A percentile compares a stretch with the other conserved stretches of the same genome.
These are phyloP conservation scores for Meriones psammophilus DNA, from an alignment of 2,797 vertebrate genomes.

Conservation along the genomic window DNA sequence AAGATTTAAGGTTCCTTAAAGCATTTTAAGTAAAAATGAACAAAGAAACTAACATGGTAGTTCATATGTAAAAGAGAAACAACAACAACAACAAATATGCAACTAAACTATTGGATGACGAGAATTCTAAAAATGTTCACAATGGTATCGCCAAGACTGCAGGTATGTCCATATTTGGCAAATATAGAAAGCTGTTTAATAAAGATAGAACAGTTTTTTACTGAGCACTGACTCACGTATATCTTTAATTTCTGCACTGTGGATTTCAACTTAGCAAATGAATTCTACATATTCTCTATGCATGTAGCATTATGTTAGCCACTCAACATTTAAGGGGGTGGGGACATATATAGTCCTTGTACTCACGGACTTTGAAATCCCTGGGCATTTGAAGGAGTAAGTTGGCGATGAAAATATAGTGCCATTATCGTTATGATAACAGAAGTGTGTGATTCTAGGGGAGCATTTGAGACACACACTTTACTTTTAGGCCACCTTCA, in stretches of 20 bases:
- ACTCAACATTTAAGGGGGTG: background rate
- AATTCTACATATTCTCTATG: background rate
- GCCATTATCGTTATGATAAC: background rate
- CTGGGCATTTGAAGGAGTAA: background rate
- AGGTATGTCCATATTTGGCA: background rate
- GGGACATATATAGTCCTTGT: background rate
- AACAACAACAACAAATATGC: background rate
- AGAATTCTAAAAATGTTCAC: background rate
- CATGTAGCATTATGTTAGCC: background rate
- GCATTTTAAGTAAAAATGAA: background rate
- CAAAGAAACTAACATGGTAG: too few relatives aligned
- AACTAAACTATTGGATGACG: background rate
- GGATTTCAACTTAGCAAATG: constrained; percentile 23
- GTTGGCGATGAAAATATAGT: background rate
- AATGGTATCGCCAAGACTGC: background rate
- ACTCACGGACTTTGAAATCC: background rate
- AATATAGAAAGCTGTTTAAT: background rate
- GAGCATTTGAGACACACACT: background rate
- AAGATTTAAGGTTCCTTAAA: background rate
- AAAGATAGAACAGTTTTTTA: background rate
- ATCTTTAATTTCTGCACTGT: background rate
- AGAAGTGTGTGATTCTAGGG: background rate
- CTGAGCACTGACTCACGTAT: background rate
- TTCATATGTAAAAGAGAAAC: background rate
- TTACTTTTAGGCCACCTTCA: background rate